Base-by-base conservation (phyloP, 1,140 invertebrate species). In the Drosophila kikkawai region DNA sequence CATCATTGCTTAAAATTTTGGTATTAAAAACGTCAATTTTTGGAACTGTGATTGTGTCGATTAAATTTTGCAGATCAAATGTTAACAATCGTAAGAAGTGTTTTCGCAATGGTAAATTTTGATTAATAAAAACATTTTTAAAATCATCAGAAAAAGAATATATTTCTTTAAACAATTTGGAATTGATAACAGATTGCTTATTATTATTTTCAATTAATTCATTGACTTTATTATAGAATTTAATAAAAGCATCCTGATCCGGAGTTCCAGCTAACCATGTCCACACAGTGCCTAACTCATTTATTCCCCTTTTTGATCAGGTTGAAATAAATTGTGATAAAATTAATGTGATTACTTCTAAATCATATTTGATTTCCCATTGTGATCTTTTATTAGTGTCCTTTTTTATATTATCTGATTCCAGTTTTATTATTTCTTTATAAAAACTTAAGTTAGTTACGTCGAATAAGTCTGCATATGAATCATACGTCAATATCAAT, bases 251-350 rank as follows among this genome's bases (percentile, higher is more conserved):
- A 41, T 41, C 39, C 7, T 39, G 37, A 13, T 39, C 37, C 37
- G 37, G 37, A 39, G 37, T 39, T 22, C 61, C 50, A 5, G 61
- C 41, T 12, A 65, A 8, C 50, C 50, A 65, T 45, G 55, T 56
- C 39, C 26, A 44, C 3, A 55, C 15, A n/a, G 48, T 64, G 8
- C 29, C 51, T 45, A 56, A 36, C 7, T 65, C 50, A 45, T 65
- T 47, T 29, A 56, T 50, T 5, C 45, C 47, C 12, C 34, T 12
- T 41, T 41, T 61, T 6, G 4, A 12, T 29, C 19, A 39, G 3
- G 4, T 9, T 34, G 4, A 37, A 13, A 37, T 37, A 13, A 37
- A 37, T 37, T 37, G 36, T 37, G 36, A 37, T 37, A 37, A 37
- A 37, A 37, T 37, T 37, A 37, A 37, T 13, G 13, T 12, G 36